Percentiles rank a stretch among this genome's conserved stretches.
phyloP scores from a whole-genome alignment of 2,888 invertebrate genomes.

The Ennomos quercinarius region DNA sequence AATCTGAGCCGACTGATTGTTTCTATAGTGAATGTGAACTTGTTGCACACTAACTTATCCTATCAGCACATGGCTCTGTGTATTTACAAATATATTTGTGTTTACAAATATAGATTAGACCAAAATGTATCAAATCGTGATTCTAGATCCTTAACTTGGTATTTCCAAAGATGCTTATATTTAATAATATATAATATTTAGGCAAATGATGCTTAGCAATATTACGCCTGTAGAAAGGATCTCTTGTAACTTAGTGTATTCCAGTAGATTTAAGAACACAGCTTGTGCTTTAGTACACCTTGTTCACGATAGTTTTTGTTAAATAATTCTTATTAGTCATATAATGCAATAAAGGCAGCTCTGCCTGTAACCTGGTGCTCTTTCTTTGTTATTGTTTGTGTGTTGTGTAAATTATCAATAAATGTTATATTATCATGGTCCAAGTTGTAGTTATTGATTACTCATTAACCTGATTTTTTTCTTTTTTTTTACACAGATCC shows the following conservation, averaged over 20 bases:
- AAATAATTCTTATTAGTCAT: constrained; percentile 1
- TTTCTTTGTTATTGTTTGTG: constrained; percentile 14
- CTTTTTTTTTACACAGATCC: constrained; percentile 54
- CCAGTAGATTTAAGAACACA: constrained; percentile 17
- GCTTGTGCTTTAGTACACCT: constrained; percentile 24
- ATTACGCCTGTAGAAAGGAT: constrained; percentile 12
- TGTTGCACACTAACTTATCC: background rate
- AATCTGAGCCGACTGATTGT: background rate
- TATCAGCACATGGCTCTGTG: constrained; percentile 54
- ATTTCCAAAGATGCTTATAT: constrained; percentile 12
- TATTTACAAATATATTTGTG: constrained; percentile 40
- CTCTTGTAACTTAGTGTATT: constrained; percentile 4
- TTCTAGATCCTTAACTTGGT: constrained; percentile 9
- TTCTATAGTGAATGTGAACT: constrained; percentile 1
- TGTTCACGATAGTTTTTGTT: background rate
- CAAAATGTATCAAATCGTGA: constrained; percentile 45
- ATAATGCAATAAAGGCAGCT: constrained; percentile 13
- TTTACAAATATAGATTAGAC: constrained; percentile 30
- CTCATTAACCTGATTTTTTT: constrained; percentile 31
- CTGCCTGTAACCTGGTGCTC: constrained; percentile 32
- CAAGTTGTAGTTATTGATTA: constrained; percentile 46
- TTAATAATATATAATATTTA: constrained; percentile 6
- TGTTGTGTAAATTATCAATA: constrained; percentile 35
- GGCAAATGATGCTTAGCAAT: constrained; percentile 5
- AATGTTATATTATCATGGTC: constrained; percentile 36